Evolutionary conservation across 2,888 invertebrate genomes (phyloP), one percentile per base, ranked within the genome.

Genomic region (Atrina japonica): DNA sequence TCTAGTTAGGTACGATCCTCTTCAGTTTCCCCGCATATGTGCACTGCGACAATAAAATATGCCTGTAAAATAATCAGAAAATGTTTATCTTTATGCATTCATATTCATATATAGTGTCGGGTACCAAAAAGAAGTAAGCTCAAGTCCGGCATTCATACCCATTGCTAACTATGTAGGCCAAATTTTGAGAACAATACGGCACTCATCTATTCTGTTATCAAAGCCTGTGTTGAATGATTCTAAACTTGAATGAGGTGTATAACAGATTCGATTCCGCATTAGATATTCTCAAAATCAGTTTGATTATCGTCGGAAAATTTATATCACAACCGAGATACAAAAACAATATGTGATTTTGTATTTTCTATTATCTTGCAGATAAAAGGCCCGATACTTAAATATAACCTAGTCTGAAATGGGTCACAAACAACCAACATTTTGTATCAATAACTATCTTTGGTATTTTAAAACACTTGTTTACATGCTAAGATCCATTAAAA

Each of bases 401-500:
- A 35, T 35, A 35, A 35, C 35, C 35, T 35, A 11, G 11, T 35
- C 35, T 11, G 35, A 7, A 35, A 35, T 35, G 35, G 35, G 40
- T 23, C 23, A 56, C 21, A 9, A 14, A 40, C 35, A 56, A 56
- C 35, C 21, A 29, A 27, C n/a, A 18, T 27, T n/a, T n/a, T 18
- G 30, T 27, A 53, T 53, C 53, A 53, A 18, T 29, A 27, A 53
- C 53, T 29, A 29, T 29, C 53, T 53, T 30, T 9, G 14, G 35
- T 58, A 23, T 30, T 41, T 58, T 58, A 58, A 58, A 60, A 49
- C 43, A 49, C 29, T 30, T 43, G 49, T 61, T 61, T 61, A 61
- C 49, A 47, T 18, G 29, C 47, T 29, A 30, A 35, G 30, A 30
- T 61, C 61, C 61, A 61, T 61, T 61, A 61, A 61, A 47, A 21